phyloP scores from a whole-genome alignment of 2,888 invertebrate genomes.

The Cataglyphis cursor region DNA sequence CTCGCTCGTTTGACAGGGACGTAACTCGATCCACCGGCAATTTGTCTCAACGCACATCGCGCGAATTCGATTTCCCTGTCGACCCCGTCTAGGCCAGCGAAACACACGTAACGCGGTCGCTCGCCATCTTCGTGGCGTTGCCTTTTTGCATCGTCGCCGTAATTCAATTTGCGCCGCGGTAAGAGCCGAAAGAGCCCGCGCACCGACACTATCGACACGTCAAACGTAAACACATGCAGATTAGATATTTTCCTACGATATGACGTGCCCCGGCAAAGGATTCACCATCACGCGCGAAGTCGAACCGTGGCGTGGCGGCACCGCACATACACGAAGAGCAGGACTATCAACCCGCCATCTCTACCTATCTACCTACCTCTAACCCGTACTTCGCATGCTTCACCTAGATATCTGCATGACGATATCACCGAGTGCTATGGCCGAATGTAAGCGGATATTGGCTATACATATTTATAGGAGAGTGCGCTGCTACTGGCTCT shows the following conservation, averaged over 20 bases:
- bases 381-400: conserved; percentile 42
- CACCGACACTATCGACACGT: conserved; percentile 74
- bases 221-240: conserved; percentile 83
- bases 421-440: conserved; percentile 78
- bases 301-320: conserved; percentile 36
- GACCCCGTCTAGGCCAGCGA: conserved; percentile 14
- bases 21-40: conserved; percentile 53
- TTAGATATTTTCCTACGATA: conserved; percentile 81
- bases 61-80: conserved; percentile 50
- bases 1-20: conserved; percentile 49
- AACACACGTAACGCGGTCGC: conserved; percentile 4
- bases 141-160: conserved; percentile 57
- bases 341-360: conserved; percentile 51
- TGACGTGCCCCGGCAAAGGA: conserved; percentile 77
- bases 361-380: conserved; percentile 31
- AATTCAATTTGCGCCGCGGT: conserved; percentile 70
- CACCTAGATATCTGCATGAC: conserved; percentile 75
- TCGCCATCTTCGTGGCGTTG: conserved; percentile 36
- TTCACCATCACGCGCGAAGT: conserved; percentile 62
- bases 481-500: conserved; percentile 64
- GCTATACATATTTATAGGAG: conserved; percentile 83
- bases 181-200: conserved; percentile 69
- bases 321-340: conserved; percentile 24
- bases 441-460: conserved; percentile 82
- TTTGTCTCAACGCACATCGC: conserved; percentile 33